Evolutionary conservation across 2,113 vertebrate species (phyloP).

Genomic region (Urocolius indicus): DNA sequence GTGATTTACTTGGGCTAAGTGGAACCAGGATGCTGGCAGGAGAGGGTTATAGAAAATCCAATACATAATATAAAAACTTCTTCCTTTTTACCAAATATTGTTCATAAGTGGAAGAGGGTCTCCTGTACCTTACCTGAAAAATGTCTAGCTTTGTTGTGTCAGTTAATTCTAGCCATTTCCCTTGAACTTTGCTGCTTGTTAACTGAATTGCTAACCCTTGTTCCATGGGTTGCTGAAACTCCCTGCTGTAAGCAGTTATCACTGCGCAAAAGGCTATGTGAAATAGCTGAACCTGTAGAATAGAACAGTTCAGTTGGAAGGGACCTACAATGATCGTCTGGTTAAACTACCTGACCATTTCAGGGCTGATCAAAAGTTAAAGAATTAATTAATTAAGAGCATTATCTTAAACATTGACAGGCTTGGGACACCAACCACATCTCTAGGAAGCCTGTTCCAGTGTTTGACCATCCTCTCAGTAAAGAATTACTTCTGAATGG

Average conservation of each 20-base stretch:
- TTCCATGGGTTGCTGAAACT: not conserved
- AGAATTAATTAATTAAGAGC: not conserved
- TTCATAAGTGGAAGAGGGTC: not conserved
- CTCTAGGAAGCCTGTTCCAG: not conserved
- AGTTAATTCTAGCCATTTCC: not conserved
- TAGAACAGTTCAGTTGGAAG: not conserved
- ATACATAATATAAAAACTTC: not conserved
- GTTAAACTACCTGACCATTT: not conserved
- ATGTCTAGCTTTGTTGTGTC: not conserved
- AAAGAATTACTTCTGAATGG: not conserved
- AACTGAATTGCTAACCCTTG: not conserved
- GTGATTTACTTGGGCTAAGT: not conserved
- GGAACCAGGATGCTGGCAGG: not conserved
- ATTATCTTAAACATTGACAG: too few species aligned
- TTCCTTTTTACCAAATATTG: not conserved
- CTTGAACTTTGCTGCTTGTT: not conserved
- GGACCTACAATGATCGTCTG: not conserved
- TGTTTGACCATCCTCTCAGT: not conserved
- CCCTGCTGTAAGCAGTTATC: not conserved
- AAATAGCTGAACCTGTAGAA: not conserved
- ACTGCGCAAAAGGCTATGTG: not conserved
- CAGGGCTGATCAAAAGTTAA: not conserved
- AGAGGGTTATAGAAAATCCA: not conserved
- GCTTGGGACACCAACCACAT: not conserved
- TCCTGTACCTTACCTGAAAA: not conserved